Percentiles rank a stretch among this genome's conserved stretches.
phyloP scores from a whole-genome alignment of 2,888 invertebrate genomes.

The Encarsia formosa region DNA sequence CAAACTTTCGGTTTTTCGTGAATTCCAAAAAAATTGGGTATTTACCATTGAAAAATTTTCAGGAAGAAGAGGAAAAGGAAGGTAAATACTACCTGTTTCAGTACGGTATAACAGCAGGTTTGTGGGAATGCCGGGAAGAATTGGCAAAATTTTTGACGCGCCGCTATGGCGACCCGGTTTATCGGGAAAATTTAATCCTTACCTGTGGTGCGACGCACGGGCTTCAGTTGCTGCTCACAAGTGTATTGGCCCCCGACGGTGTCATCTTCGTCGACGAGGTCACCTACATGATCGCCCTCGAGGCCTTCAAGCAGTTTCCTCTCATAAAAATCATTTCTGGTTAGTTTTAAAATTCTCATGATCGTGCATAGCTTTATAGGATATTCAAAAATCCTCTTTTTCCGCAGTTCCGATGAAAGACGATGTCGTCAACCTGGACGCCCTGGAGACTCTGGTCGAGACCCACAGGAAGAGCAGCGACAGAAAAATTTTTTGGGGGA shows the following conservation, averaged over 20 bases:
- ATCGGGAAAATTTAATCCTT: slow-evolving; percentile 54
- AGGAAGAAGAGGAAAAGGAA: slow-evolving; percentile 46
- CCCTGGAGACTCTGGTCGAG: slow-evolving; percentile 50
- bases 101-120: slow-evolving; percentile 56
- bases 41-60: too few species aligned
- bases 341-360: slow-evolving; percentile 26
- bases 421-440: slow-evolving; percentile 54
- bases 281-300: slow-evolving; percentile 61
- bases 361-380: background rate
- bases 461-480: slow-evolving; percentile 41
- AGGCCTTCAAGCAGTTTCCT: slow-evolving; percentile 56
- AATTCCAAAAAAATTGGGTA: too few species aligned
- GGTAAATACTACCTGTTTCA: slow-evolving; percentile 53
- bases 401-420: slow-evolving; percentile 54
- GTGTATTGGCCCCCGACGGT: slow-evolving; percentile 55
- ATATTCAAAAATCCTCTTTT: background rate
- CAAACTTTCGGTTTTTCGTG: too few species aligned
- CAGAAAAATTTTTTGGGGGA: slow-evolving; percentile 55
- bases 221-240: slow-evolving; percentile 56
- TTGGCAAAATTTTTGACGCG: slow-evolving; percentile 52
- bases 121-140: slow-evolving; percentile 52
- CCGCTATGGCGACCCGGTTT: slow-evolving; percentile 51
- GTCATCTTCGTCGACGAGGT: slow-evolving; percentile 63
- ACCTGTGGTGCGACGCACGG: slow-evolving; percentile 63
- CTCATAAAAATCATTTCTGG: slow-evolving; percentile 54